These are phyloP conservation scores for Lasioglossum figueresi DNA, from an alignment of 2,888 invertebrate species.

Conservation along the genomic window DNA sequence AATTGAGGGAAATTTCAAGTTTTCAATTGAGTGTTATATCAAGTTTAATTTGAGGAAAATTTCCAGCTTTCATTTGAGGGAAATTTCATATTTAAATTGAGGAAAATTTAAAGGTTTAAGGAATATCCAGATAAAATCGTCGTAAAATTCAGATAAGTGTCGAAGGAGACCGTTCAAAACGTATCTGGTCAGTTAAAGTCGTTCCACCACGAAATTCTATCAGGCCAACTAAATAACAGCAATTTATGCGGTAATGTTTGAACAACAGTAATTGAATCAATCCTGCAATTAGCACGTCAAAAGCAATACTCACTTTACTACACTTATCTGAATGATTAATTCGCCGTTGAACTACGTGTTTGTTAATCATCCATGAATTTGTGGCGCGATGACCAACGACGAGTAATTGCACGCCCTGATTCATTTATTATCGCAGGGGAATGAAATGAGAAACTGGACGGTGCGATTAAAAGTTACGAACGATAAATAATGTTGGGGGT, in stretches of 20 bases:
- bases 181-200: not conserved
- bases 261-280: constrained; percentile 35
- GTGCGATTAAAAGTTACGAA: constrained; percentile 40
- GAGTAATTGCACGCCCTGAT: constrained; percentile 32
- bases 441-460: not conserved
- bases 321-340: constrained; percentile 30
- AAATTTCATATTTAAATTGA: too few relatives aligned
- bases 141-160: not conserved
- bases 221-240: not conserved
- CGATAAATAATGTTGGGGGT: constrained; percentile 24
- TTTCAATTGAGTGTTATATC: too few relatives aligned
- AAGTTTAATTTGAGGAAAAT: too few relatives aligned
- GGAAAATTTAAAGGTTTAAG: too few relatives aligned
- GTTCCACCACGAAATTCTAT: not conserved
- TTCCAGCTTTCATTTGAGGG: too few relatives aligned
- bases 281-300: not conserved
- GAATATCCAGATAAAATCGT: not conserved
- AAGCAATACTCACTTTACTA: constrained; percentile 11
- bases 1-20: too few relatives aligned
- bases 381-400: not conserved
- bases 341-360: constrained; percentile 1
- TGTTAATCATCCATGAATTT: constrained; percentile 18
- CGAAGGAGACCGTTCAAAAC: not conserved
- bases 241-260: constrained; percentile 2
- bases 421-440: constrained; percentile 9